Conservation (phyloP, 1,140 invertebrate species). For the Trichomalopsis sarcophagae region DNA sequence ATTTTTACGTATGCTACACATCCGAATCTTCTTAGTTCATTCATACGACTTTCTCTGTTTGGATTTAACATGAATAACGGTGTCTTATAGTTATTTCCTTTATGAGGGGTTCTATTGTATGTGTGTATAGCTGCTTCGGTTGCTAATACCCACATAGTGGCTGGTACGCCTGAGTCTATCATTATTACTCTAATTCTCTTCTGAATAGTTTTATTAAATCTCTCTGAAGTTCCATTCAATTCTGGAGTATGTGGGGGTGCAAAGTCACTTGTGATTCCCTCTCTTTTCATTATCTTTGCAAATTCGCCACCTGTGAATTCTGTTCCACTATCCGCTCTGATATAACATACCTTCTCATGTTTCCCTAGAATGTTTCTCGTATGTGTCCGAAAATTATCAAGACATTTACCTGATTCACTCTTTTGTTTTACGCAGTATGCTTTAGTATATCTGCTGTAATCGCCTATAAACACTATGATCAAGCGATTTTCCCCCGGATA, state of each 20-base stretch:
- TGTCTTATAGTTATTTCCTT: not conserved
- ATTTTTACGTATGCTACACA: constrained; percentile 18
- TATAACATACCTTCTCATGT: too few species aligned
- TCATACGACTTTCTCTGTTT: not conserved
- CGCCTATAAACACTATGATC: constrained; percentile 40
- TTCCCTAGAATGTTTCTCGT: too few species aligned
- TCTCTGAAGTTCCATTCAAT: constrained; percentile 43
- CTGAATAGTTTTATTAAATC: constrained; percentile 13
- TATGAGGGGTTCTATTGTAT: not conserved
- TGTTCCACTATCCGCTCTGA: too few species aligned
- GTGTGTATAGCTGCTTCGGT: not conserved
- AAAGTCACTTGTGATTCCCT: too few species aligned
- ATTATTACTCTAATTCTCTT: not conserved
- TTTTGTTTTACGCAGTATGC: too few species aligned
- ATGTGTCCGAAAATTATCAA: too few species aligned
- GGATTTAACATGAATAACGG: not conserved
- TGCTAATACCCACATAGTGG: not conserved
- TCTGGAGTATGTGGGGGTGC: constrained; percentile 1
- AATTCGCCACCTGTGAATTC: too few species aligned
- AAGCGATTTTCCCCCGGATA: constrained; percentile 37
- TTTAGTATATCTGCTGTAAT: constrained; percentile 31
- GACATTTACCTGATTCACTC: too few species aligned
- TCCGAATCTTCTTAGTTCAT: constrained; percentile 11
- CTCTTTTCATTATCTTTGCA: too few species aligned
- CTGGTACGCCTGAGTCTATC: not conserved